Percentiles rank a stretch among this genome's conserved stretches.
Evolutionary conservation across 2,113 vertebrate genomes (phyloP).

Genomic region (Rhagologus leucostigma): DNA sequence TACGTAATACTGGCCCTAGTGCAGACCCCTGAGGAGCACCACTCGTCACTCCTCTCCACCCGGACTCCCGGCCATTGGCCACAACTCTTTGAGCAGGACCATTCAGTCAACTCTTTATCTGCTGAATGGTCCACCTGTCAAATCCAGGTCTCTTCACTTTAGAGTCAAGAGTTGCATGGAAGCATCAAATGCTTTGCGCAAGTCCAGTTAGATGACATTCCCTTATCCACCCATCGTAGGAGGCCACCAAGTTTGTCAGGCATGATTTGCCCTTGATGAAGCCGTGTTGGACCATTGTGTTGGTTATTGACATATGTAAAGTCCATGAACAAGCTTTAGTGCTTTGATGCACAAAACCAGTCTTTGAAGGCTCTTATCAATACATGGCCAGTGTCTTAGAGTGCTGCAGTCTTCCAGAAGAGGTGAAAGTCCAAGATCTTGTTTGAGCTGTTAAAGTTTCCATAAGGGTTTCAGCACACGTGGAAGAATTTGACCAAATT

Average conservation of each 20-base stretch:
- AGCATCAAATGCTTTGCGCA: neutral
- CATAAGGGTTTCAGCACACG: neutral
- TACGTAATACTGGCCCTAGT: accelerated
- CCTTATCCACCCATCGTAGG: accelerated
- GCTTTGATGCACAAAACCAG: neutral
- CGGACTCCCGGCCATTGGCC: neutral
- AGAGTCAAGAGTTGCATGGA: neutral
- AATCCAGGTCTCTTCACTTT: neutral
- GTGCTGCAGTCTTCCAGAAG: neutral
- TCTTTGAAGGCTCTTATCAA: neutral
- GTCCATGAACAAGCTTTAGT: neutral
- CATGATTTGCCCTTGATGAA: neutral
- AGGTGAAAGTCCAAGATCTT: neutral
- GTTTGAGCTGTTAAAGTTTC: neutral
- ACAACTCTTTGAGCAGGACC: neutral
- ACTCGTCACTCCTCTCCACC: neutral
- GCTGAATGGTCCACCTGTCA: neutral
- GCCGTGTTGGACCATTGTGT: neutral
- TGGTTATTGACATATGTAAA: neutral
- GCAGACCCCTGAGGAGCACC: neutral
- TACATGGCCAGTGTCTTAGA: neutral
- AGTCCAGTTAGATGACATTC: neutral
- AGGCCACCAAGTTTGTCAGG: neutral
- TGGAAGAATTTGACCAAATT: neutral
- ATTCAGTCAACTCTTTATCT: too few species aligned